Conservation (phyloP, 2,797 vertebrate species). For the Spea hammondii region DNA sequence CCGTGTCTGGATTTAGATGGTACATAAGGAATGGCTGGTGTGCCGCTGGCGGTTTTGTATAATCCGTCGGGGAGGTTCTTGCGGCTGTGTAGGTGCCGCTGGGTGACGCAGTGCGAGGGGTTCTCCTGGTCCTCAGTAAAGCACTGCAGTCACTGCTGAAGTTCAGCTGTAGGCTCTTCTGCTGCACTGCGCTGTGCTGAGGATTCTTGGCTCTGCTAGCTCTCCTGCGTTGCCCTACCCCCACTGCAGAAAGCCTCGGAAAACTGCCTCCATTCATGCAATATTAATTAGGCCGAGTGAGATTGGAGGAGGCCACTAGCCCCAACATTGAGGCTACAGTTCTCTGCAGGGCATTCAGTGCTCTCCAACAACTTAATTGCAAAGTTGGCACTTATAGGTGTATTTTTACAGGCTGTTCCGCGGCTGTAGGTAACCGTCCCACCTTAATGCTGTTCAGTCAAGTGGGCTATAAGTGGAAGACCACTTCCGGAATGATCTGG, state of each 20-base stretch:
- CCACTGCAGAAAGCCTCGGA: slow-evolving; percentile 31
- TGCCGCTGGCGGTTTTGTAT: no score
- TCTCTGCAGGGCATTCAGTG: neutral
- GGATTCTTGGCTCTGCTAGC: slow-evolving; percentile 34
- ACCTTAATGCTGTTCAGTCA: no score
- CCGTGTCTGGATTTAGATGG: no score
- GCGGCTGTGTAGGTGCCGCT: neutral
- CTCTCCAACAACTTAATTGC: neutral
- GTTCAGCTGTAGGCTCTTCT: slow-evolving; percentile 25
- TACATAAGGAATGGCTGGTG: no score
- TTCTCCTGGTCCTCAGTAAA: neutral
- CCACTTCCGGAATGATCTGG: no score
- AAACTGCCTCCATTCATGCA: slow-evolving; percentile 48
- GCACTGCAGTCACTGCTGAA: slow-evolving; percentile 25
- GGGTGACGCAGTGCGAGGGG: slow-evolving; percentile 8
- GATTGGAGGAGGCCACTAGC: slow-evolving; percentile 18
- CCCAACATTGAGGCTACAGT: slow-evolving; percentile 8
- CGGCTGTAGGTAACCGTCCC: no score
- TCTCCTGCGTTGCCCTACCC: slow-evolving; percentile 21
- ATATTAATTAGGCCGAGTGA: slow-evolving; percentile 46
- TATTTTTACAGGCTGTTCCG: no score
- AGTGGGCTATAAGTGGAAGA: no score
- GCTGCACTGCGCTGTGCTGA: slow-evolving; percentile 44
- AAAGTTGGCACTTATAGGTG: neutral
- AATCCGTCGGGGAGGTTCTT: neutral